Percentiles rank a stretch among this genome's conserved stretches.
phyloP scores from a whole-genome alignment of 1,140 invertebrate genomes.

The Zaprionus lachaisei region DNA sequence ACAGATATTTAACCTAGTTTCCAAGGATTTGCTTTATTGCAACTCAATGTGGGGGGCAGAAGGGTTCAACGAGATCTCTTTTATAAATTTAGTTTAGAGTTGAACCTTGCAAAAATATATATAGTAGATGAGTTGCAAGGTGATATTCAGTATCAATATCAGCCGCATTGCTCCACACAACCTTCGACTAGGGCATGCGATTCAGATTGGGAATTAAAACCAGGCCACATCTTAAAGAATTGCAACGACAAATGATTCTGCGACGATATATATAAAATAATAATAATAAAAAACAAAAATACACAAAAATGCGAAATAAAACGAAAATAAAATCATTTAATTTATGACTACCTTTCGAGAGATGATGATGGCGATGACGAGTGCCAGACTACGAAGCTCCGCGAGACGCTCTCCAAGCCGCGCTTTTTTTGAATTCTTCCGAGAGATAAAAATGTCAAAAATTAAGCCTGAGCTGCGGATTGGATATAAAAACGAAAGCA shows the following conservation, averaged over 20 bases:
- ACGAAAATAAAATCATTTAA: constrained; percentile 79
- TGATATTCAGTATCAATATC: constrained; percentile 60
- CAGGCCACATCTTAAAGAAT: constrained; percentile 62
- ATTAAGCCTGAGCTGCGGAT: constrained; percentile 48
- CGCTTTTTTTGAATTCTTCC: constrained; percentile 49
- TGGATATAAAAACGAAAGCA: constrained; percentile 80
- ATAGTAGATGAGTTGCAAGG: constrained; percentile 37
- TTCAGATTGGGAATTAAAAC: constrained; percentile 14
- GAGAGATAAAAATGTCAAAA: constrained; percentile 49
- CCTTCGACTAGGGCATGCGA: constrained; percentile 70
- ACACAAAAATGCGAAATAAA: constrained; percentile 30
- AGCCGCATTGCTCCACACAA: constrained; percentile 57
- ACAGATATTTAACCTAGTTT: constrained; percentile 7
- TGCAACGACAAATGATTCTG: constrained; percentile 67
- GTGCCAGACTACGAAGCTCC: constrained; percentile 42
- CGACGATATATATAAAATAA: constrained; percentile 63
- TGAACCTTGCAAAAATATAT: constrained; percentile 27
- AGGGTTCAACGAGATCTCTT: constrained; percentile 56
- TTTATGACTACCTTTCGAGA: constrained; percentile 70
- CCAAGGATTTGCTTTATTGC: background rate
- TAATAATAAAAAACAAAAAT: constrained; percentile 50
- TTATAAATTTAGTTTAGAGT: constrained; percentile 7
- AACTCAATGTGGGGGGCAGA: background rate
- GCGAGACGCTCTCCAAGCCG: constrained; percentile 45
- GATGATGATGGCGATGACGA: constrained; percentile 38